Base-by-base conservation (phyloP, 1,140 invertebrate genomes). In the Chironomus striatipennis region DNA sequence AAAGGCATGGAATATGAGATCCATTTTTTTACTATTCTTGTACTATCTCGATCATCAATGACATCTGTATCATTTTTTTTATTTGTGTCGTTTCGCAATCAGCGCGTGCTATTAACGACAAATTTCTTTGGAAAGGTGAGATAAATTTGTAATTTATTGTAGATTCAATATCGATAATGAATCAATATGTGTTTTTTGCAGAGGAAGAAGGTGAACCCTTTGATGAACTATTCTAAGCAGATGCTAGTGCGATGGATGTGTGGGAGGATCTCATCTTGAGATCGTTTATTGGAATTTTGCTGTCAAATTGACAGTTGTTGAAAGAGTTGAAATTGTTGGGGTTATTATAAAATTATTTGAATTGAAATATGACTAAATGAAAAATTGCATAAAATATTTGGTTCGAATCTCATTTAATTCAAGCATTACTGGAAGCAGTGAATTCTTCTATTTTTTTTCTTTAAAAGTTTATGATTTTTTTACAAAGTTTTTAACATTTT, bases 121-220 rank as follows among this genome's bases (percentile, higher is more conserved):
- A n/a, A 12, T 57, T n/a, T 5, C 12, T 57, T 1, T 57, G 4
- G n/a, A 57, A 47, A 47, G 15, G 43, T 57, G n/a, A 57, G n/a
- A 57, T 15, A 15, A 34, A 34, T 15, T n/a, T 57, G n/a, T 57
- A 57, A 57, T 57, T 57, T 57, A n/a, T n/a, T n/a, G 15, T 57
- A n/a, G 47, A 57, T 57, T 57, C 5, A n/a, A 15, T 57, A 57
- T 57, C 47, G 47, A 57, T 12, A 57, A 5, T n/a, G 24, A 34
- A 34, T 34, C 24, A 34, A 34, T 34, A 5, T 34, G 24, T 5
- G 24, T 34, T 34, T 34, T 34, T 34, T 34, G 24, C 24, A 34
- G 24, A 34, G 47, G 47, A 57, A 57, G 47, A 57, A 57, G 47
- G 47, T 57, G 47, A 57, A 57, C 47, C 47, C 47, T 57, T 57